A percentile compares a stretch with the other conserved stretches of the same genome.
These are phyloP conservation scores for Lutraria lutraria DNA, from an alignment of 2,888 invertebrate species.

Conservation along the genomic window DNA sequence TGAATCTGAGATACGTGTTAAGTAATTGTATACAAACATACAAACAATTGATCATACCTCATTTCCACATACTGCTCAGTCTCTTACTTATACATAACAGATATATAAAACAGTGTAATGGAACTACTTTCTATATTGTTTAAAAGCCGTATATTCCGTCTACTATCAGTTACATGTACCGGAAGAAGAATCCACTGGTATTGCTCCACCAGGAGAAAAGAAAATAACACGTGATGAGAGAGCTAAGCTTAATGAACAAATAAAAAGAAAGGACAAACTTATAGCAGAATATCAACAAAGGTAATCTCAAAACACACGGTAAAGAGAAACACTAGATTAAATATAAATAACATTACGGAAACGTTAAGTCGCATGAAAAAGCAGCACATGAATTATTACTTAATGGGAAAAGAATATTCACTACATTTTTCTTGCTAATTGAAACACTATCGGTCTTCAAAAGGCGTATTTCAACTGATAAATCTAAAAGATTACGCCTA, in stretches of 20 bases:
- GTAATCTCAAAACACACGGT: constrained; percentile 22
- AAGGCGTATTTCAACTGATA: too few relatives aligned
- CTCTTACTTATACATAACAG: too few relatives aligned
- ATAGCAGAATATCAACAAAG: constrained; percentile 51
- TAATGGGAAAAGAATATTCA: not conserved
- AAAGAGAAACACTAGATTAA: not conserved
- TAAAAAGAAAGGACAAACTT: constrained; percentile 52
- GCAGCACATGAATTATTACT: not conserved
- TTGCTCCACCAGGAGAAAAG: constrained; percentile 33
- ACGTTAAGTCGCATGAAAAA: too few relatives aligned
- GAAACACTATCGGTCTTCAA: too few relatives aligned
- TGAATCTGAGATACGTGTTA: too few relatives aligned
- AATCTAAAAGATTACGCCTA: too few relatives aligned
- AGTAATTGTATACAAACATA: too few relatives aligned
- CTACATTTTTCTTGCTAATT: not conserved
- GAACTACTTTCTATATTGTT: too few relatives aligned
- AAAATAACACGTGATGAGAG: constrained; percentile 37
- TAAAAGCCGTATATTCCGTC: not conserved
- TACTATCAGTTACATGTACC: constrained; percentile 46
- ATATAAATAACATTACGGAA: not conserved
- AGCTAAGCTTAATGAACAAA: constrained; percentile 43
- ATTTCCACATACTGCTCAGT: too few relatives aligned
- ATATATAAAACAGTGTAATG: too few relatives aligned
- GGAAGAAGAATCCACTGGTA: constrained; percentile 41
- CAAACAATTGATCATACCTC: too few relatives aligned